These are phyloP conservation scores for Glossophaga mutica DNA, from an alignment of 2,797 vertebrate species.

Conservation along the genomic window DNA sequence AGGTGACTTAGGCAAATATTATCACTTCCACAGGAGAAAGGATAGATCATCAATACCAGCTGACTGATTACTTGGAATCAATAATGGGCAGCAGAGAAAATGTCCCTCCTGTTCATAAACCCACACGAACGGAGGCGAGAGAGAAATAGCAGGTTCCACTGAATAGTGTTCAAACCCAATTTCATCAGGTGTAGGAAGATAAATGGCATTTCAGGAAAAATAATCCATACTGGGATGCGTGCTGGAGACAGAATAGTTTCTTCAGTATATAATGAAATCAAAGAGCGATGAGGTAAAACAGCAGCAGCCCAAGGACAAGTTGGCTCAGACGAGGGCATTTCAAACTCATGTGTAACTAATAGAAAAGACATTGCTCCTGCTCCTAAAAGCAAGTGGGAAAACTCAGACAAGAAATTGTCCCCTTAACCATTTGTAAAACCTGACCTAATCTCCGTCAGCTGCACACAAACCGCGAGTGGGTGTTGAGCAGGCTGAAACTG, in stretches of 20 bases:
- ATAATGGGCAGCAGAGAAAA: background rate
- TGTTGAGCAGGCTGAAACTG: background rate
- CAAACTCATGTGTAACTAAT: background rate
- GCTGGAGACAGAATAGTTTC: background rate
- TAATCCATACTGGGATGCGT: background rate
- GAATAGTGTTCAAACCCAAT: background rate
- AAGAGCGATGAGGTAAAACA: background rate
- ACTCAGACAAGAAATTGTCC: background rate
- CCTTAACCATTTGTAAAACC: background rate
- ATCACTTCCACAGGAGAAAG: background rate
- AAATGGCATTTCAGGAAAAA: background rate
- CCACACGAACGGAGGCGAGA: background rate
- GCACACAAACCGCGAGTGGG: no score
- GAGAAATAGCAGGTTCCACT: background rate
- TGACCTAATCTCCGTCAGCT: background rate
- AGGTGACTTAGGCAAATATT: background rate
- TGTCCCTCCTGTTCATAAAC: background rate
- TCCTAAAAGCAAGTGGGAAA: background rate
- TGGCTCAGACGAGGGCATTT: background rate
- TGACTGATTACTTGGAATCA: background rate
- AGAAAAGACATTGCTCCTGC: background rate
- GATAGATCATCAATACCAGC: background rate
- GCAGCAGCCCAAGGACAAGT: background rate
- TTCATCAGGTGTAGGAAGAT: background rate
- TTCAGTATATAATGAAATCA: background rate